These are phyloP conservation scores for Motacilla alba DNA, from an alignment of 2,113 vertebrate genomes.

Conservation along the genomic window DNA sequence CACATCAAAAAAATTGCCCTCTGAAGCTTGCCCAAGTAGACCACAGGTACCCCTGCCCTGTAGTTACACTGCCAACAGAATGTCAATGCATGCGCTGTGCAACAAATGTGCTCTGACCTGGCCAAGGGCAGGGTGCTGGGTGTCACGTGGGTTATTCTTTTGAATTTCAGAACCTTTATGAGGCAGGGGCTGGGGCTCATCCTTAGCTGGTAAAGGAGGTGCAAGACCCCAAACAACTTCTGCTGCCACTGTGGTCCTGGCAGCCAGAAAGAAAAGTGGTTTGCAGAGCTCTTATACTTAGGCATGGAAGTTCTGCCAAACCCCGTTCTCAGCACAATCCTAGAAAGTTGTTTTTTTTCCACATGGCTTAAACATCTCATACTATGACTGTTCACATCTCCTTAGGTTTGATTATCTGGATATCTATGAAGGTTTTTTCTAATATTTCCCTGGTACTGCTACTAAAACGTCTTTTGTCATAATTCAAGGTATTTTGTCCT, in stretches of 20 bases:
- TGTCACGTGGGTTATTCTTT: no score
- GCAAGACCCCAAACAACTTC: neutral
- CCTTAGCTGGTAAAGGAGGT: neutral
- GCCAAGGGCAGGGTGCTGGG: neutral
- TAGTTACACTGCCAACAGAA: neutral
- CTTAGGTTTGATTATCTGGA: neutral
- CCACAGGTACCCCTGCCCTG: neutral
- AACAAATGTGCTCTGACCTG: neutral
- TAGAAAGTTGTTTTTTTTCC: neutral
- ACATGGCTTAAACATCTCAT: neutral
- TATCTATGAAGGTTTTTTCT: neutral
- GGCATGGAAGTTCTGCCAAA: neutral
- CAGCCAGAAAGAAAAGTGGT: neutral
- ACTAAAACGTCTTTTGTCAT: neutral
- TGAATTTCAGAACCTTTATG: neutral
- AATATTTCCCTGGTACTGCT: neutral
- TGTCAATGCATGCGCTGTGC: fast-evolving
- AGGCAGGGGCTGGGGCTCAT: neutral
- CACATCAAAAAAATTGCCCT: neutral
- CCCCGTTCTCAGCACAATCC: neutral
- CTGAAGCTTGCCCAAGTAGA: neutral
- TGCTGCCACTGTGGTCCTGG: neutral
- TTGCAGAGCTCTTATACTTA: neutral
- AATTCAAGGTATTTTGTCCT: neutral
- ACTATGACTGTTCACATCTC: neutral